phyloP scores from a whole-genome alignment of 1,140 invertebrate genomes.

The Lordiphosa clarofinis region DNA sequence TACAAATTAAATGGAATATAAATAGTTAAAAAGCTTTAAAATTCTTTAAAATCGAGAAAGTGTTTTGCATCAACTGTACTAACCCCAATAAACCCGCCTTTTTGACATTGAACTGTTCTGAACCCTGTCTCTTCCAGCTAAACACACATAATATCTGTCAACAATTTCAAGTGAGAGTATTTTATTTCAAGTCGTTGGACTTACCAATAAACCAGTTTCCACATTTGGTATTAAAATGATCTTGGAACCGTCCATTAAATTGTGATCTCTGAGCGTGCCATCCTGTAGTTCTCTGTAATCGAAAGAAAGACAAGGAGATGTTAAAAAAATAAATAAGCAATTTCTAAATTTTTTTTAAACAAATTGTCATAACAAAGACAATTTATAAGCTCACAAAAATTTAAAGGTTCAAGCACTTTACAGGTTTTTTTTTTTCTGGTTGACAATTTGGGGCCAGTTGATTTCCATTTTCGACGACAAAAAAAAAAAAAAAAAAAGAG shows the following conservation, averaged over 20 bases:
- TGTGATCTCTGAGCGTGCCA: constrained; percentile 92
- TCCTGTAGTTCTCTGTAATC: constrained; percentile 91
- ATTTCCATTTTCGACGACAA: constrained; percentile 36
- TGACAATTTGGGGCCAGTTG: constrained; percentile 26
- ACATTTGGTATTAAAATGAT: constrained; percentile 94
- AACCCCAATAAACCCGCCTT: too few relatives aligned
- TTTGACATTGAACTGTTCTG: too few relatives aligned
- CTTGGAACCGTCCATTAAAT: constrained; percentile 91
- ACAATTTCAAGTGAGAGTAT: too few relatives aligned
- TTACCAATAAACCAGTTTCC: constrained; percentile 95
- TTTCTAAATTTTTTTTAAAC: constrained; percentile 24
- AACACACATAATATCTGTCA: too few relatives aligned
- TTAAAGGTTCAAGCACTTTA: constrained; percentile 67
- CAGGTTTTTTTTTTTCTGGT: constrained; percentile 38
- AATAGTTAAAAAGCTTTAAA: too few relatives aligned
- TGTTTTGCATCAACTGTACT: too few relatives aligned
- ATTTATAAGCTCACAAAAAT: constrained; percentile 43
- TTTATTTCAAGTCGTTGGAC: constrained; percentile 68
- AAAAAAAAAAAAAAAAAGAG: constrained; percentile 15
- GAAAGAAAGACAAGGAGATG: constrained; percentile 24
- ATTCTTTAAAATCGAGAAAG: too few relatives aligned
- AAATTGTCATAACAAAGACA: constrained; percentile 8
- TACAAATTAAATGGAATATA: too few relatives aligned
- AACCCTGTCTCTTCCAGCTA: too few relatives aligned
- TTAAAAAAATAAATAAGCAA: constrained; percentile 3